These are phyloP conservation scores for Ginglymostoma cirratum DNA, from an alignment of 2,113 vertebrate genomes.

Conservation along the genomic window DNA sequence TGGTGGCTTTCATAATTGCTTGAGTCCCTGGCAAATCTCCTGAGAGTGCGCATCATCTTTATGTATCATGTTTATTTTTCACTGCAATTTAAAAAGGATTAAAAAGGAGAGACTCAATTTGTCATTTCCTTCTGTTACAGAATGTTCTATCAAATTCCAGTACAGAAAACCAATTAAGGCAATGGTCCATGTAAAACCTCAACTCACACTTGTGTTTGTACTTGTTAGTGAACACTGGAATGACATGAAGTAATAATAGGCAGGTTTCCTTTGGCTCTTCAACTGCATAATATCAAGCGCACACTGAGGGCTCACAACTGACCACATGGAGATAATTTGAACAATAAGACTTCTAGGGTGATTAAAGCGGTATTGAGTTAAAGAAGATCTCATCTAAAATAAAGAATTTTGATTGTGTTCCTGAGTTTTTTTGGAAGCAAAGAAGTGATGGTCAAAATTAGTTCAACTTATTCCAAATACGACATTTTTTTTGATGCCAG, in stretches of 20 bases:
- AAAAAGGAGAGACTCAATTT: not conserved
- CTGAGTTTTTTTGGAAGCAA: not conserved
- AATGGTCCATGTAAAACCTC: not conserved
- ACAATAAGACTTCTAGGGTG: not conserved
- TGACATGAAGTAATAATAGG: not conserved
- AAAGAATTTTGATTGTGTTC: too few species aligned
- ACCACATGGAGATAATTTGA: not conserved
- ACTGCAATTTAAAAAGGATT: not conserved
- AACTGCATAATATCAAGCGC: not conserved
- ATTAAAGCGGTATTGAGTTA: not conserved
- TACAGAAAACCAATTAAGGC: not conserved
- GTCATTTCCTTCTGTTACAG: not conserved
- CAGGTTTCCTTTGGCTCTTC: not conserved
- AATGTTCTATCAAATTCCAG: slow-evolving; percentile 13
- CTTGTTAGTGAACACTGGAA: not conserved
- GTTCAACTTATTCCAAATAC: not conserved
- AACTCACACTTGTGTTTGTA: not conserved
- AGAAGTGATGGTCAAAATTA: not conserved
- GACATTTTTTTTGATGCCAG: not conserved
- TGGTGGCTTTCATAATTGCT: not conserved
- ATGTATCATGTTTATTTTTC: not conserved
- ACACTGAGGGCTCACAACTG: not conserved
- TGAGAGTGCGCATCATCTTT: not conserved
- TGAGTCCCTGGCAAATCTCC: not conserved
- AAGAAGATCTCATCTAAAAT: not conserved